Percentiles rank a stretch among this genome's conserved stretches.
Evolutionary conservation across 1,140 invertebrate genomes (phyloP).

Genomic region (Campoletis sonorensis): DNA sequence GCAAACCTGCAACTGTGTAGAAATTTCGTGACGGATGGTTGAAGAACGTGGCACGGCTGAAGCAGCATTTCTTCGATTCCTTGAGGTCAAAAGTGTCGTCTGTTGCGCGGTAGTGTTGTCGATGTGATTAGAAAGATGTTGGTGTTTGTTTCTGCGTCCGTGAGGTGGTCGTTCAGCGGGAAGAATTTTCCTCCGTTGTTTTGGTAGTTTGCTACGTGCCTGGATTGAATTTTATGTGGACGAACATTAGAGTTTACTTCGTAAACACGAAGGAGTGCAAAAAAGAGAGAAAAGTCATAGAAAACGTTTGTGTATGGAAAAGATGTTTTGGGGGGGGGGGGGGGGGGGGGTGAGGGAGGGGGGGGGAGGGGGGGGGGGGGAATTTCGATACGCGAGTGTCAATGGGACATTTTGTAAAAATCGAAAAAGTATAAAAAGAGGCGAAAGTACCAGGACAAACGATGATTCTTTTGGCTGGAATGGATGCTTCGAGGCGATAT

Average conservation of each 20-base stretch:
- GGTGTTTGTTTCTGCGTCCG: conserved; percentile 70
- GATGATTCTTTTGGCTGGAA: too few species aligned
- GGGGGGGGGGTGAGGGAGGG: too few species aligned
- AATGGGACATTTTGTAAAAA: too few species aligned
- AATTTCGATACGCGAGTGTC: too few species aligned
- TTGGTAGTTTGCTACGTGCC: conserved; percentile 92
- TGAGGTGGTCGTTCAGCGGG: conserved; percentile 87
- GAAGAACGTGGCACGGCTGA: conserved; percentile 82
- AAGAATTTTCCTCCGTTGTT: conserved; percentile 88
- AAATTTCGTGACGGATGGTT: conserved; percentile 81
- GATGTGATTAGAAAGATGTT: conserved; percentile 5
- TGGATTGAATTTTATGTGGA: conserved; percentile 69
- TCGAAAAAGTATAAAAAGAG: too few species aligned
- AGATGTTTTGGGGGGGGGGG: too few species aligned
- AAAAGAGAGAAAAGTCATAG: background rate
- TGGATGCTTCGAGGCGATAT: too few species aligned
- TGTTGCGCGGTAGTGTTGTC: conserved; percentile 55
- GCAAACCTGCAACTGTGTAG: conserved; percentile 79
- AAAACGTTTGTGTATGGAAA: too few species aligned
- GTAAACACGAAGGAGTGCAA: background rate
- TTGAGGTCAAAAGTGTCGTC: background rate
- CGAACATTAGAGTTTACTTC: too few species aligned
- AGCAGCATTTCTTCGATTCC: conserved; percentile 66
- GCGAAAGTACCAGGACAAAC: too few species aligned
- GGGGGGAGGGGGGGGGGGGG: too few species aligned